Base-by-base conservation (phyloP, 2,888 invertebrate species). In the Acronicta alni region DNA sequence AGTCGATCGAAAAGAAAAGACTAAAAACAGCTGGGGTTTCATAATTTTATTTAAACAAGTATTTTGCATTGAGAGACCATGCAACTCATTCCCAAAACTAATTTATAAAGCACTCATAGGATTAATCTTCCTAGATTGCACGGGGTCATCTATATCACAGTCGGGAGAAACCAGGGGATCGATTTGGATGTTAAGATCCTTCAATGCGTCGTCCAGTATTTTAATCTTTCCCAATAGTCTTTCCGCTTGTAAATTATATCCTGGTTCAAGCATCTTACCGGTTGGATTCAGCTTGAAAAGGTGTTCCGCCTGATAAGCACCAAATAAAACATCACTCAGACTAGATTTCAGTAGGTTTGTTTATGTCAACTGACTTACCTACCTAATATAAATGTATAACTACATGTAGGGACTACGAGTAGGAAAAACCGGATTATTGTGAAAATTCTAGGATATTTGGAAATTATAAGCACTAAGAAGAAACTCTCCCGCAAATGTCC, bases 191-290 rank as follows among this genome's bases (percentile, higher is more conserved):
- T 94, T 90, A 17, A 94, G 81, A 45, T 89, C 87, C 72, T 87
- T 78, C 15, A 93, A 65, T 4, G 91, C 88, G 10, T 90, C 87
- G 59, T 95, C 92, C 12, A 95, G 81, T 49, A 91, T 86, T 74
- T 94, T 93, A 14, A 95, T 92, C 69, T 91, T 91, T 17, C 94
- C 92, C 64, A 95, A 69, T 12, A 95, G 64, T 52, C 83, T 87
- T 69, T 95, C 95, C 18, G 95, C 95, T 75, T 95, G 93, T 32
- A 95, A 86, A 60, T 95, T 95, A 80, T 95, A 96, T 35, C 96
- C 95, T 0, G 96, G 96, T 81, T 96, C 95, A 57, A 96, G 95
- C 95, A 96, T 96, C 86, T 95, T 96, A 0, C 96, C 97, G 70
- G 95, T 95, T 0, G 96, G 96, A 86, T 97, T 97, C 79, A 95